Evolutionary conservation across 2,888 invertebrate genomes (phyloP).

Genomic region (Ichneumoninae sp.): DNA sequence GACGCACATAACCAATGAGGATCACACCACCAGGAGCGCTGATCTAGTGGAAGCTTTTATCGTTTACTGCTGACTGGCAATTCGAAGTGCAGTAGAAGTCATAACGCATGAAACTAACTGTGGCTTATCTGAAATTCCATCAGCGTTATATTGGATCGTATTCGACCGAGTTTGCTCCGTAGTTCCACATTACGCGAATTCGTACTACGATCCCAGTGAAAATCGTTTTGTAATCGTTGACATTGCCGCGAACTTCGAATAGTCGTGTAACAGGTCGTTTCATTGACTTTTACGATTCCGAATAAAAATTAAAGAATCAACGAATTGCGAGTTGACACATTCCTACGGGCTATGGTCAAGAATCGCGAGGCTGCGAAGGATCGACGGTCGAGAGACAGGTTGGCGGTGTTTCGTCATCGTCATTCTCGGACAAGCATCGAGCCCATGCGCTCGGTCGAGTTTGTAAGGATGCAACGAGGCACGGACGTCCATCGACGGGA

Average conservation of each 20-base stretch:
- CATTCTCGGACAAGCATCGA: too few relatives aligned
- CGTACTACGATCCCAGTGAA: conserved; percentile 40
- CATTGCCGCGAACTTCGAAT: conserved; percentile 38
- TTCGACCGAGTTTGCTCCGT: conserved; percentile 19
- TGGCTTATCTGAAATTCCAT: conserved; percentile 56
- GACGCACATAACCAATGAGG: conserved; percentile 22
- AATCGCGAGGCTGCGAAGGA: too few relatives aligned
- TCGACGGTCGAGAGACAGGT: too few relatives aligned
- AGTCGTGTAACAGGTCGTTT: conserved; percentile 41
- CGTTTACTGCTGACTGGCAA: conserved; percentile 26
- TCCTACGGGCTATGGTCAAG: too few relatives aligned
- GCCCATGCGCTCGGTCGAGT: too few relatives aligned
- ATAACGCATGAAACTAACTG: conserved; percentile 51
- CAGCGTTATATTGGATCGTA: conserved; percentile 35
- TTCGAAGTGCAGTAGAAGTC: conserved; percentile 47
- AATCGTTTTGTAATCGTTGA: conserved; percentile 59
- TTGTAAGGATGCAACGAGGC: conserved; percentile 40
- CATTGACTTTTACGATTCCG: not conserved
- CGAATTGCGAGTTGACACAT: too few relatives aligned
- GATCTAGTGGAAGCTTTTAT: conserved; percentile 55
- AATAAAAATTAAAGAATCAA: not conserved
- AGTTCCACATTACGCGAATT: conserved; percentile 35
- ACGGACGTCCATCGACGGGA: conserved; percentile 15
- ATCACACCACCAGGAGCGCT: conserved; percentile 40
- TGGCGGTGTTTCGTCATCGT: too few relatives aligned